phyloP scores from a whole-genome alignment of 1,140 invertebrate genomes.

The Drosophila sechellia region DNA sequence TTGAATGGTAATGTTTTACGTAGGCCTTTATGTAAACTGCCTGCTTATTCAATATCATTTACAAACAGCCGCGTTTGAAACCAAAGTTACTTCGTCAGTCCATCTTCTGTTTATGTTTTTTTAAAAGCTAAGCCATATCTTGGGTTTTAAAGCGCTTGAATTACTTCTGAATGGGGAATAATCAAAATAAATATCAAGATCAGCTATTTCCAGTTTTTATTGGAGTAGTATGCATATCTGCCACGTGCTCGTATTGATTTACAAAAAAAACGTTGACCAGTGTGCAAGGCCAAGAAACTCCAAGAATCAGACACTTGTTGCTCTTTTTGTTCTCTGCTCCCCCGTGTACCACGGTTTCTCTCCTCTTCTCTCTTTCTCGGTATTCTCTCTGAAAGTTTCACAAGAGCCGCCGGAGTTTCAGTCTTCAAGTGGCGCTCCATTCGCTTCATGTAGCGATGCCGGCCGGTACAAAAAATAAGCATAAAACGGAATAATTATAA shows the following conservation, averaged over 20 bases:
- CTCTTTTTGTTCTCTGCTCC: slow-evolving; percentile 46
- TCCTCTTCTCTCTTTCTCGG: slow-evolving; percentile 3
- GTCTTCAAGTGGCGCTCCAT: slow-evolving; percentile 58
- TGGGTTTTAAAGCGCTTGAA: neutral
- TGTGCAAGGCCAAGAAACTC: slow-evolving; percentile 26
- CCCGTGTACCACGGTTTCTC: neutral
- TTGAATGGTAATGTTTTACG: neutral
- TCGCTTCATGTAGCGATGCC: slow-evolving; percentile 48
- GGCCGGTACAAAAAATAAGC: slow-evolving; percentile 65
- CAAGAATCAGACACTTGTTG: slow-evolving; percentile 68
- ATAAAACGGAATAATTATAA: slow-evolving; percentile 48
- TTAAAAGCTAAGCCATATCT: neutral
- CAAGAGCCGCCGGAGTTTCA: slow-evolving; percentile 29
- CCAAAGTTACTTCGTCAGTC: too few species aligned
- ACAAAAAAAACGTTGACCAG: slow-evolving; percentile 5
- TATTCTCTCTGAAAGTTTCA: slow-evolving; percentile 23
- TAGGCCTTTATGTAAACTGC: neutral
- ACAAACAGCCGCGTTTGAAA: neutral
- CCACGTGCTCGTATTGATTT: slow-evolving; percentile 27
- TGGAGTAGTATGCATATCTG: neutral
- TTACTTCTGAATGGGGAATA: neutral
- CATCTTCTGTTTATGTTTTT: too few species aligned
- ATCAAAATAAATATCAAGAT: neutral
- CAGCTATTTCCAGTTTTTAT: neutral
- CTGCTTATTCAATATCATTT: neutral